Evolutionary conservation across 2,113 vertebrate genomes (phyloP), one percentile per base, ranked within the genome.

Genomic region (Lamprotornis superbus): DNA sequence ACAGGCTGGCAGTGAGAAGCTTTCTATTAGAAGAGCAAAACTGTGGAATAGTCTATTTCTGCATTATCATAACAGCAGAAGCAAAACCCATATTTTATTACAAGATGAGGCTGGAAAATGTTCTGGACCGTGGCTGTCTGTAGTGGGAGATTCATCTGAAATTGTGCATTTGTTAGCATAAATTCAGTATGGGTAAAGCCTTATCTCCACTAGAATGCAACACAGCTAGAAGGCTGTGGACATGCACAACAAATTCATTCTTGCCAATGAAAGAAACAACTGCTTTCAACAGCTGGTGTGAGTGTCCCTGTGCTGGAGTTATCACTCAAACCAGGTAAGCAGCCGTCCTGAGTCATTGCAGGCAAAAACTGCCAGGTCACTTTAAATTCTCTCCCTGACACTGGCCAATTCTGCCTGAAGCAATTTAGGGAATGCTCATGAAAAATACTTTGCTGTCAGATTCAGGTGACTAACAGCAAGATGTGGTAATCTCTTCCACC

Each of bases 71-170:
- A 79, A 52, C 39, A 87, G 25, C 56, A 79, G 70, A 85, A 84
- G 20, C 8, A 82, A 84, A 87, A 42, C 0, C 0, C 0, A 0
- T 39, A 40, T 61, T 81, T 57, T 19, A 14, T 57, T 59, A 52
- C 30, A 64, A 37, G 17, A 56, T 18, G 9, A 83, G 24, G n/a
- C 12, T 53, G 19, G 53, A 76, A 90, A 83, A 31, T 12, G 7
- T 39, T 64, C n/a, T 69, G 35, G 35, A 50, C 37, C 10, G 2
- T 8, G 7, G 37, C 28, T 82, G 17, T n/a, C 60, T 57, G 42
- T 52, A 81, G 60, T 18, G 9, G 31, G 21, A 89, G 50, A 61
- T 65, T 61, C 84, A 68, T 39, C 52, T 70, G 59, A 87, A 83
- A 87, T 5, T 50, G 27, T 39, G 37, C 39, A 28, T 69, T 85